phyloP scores from a whole-genome alignment of 2,797 vertebrate genomes.

The Periophthalmus magnuspinnatus region DNA sequence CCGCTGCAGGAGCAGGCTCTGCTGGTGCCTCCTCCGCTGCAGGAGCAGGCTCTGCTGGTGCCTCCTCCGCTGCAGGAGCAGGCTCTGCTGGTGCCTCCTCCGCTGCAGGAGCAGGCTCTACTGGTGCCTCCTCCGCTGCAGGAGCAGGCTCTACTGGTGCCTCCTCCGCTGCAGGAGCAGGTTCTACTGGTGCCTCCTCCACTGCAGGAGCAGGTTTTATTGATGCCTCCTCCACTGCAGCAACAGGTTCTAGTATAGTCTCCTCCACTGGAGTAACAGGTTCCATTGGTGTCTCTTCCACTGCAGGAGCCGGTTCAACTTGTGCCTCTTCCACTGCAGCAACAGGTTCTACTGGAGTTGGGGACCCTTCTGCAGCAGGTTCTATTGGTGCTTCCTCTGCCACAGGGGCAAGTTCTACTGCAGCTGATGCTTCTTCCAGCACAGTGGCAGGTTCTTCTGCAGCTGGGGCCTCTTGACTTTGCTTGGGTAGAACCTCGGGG shows the following conservation, averaged over 20 bases:
- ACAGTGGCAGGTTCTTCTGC: neutral
- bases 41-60: neutral
- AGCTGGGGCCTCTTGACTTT: constrained; percentile 10
- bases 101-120: neutral
- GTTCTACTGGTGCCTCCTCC: constrained; percentile 1
- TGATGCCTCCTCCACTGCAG: neutral
- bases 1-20: neutral
- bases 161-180: constrained; percentile 5
- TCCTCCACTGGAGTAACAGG: neutral
- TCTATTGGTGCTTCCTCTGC: neutral
- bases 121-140: constrained; percentile 13
- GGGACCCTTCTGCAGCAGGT: neutral
- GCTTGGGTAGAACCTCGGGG: constrained; percentile 14
- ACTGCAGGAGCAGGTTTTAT: constrained; percentile 4
- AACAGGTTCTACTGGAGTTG: neutral
- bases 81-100: neutral
- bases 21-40: neutral
- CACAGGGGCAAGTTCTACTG: neutral
- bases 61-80: neutral
- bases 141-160: neutral
- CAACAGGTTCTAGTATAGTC: neutral
- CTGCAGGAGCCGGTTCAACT: neutral
- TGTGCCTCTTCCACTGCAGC: constrained; percentile 11
- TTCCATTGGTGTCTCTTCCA: constrained; percentile 2
- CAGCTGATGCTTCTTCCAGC: neutral